These are phyloP conservation scores for Zophobas morio DNA, from an alignment of 1,140 invertebrate genomes.

Conservation along the genomic window DNA sequence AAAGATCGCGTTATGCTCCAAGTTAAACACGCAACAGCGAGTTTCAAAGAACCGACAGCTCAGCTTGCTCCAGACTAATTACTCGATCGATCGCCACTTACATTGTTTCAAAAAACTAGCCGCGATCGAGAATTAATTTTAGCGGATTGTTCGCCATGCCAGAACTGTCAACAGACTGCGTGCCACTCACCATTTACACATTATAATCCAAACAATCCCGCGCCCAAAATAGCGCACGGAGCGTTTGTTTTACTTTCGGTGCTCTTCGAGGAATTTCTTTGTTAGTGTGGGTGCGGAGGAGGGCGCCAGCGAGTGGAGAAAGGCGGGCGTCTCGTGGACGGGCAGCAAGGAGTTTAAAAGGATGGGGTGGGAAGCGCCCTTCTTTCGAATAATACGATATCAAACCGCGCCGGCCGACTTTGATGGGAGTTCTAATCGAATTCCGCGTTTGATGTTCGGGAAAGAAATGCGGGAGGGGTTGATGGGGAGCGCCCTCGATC, in stretches of 20 bases:
- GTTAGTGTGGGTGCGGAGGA: not conserved
- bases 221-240: constrained; percentile 15
- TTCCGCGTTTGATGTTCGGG: constrained; percentile 18
- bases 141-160: too few species aligned
- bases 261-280: constrained; percentile 28
- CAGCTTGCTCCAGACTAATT: too few species aligned
- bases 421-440: constrained; percentile 15
- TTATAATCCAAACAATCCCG: constrained; percentile 4
- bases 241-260: constrained; percentile 32
- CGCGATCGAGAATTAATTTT: too few species aligned
- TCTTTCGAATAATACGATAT: constrained; percentile 5
- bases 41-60: too few species aligned
- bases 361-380: not conserved
- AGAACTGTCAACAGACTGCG: not conserved
- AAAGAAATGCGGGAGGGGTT: constrained; percentile 1
- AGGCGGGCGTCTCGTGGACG: not conserved
- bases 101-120: too few species aligned
- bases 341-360: not conserved
- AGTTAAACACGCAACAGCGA: too few species aligned
- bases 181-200: constrained; percentile 5
- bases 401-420: constrained; percentile 15
- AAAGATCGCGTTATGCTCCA: too few species aligned
- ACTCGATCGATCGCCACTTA: too few species aligned
- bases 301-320: not conserved
- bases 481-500: not conserved